phyloP scores from a whole-genome alignment of 2,113 vertebrate genomes.

The Caloenas nicobarica region DNA sequence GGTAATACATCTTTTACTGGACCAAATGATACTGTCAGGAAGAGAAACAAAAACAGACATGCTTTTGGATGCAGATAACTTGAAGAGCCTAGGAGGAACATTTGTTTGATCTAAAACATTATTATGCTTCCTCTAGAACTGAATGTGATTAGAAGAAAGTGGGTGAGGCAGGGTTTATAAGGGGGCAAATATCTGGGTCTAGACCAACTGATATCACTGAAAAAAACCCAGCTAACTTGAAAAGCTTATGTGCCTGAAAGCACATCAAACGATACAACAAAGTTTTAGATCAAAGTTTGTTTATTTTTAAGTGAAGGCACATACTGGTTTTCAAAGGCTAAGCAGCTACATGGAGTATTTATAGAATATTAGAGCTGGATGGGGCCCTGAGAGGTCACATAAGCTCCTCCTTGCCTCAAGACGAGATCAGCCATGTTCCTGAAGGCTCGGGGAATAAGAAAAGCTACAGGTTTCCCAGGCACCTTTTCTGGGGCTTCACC shows the following conservation, averaged over 20 bases:
- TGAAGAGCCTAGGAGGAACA: not conserved
- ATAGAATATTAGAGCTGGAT: not conserved
- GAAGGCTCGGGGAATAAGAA: not conserved
- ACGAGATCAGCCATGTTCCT: not conserved
- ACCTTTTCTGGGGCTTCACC: not conserved
- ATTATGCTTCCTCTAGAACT: not conserved
- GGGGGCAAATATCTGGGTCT: not conserved
- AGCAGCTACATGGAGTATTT: not conserved
- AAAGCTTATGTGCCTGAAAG: not conserved
- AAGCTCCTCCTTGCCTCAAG: not conserved
- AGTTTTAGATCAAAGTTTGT: slow-evolving; percentile 25
- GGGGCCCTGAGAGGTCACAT: not conserved
- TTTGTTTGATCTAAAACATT: slow-evolving; percentile 12
- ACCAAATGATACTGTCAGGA: not conserved
- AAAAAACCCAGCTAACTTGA: not conserved
- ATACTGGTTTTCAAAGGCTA: slow-evolving; percentile 17
- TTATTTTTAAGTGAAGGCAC: not conserved
- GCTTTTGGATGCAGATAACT: not conserved
- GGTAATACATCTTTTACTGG: not conserved
- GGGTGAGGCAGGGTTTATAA: not conserved
- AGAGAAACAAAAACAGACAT: not conserved
- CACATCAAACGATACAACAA: not conserved
- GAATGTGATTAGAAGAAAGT: not conserved
- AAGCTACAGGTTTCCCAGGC: not conserved
- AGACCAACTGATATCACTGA: not conserved